Evolutionary conservation across 2,113 vertebrate genomes (phyloP).

Genomic region (Pollachius pollachius): DNA sequence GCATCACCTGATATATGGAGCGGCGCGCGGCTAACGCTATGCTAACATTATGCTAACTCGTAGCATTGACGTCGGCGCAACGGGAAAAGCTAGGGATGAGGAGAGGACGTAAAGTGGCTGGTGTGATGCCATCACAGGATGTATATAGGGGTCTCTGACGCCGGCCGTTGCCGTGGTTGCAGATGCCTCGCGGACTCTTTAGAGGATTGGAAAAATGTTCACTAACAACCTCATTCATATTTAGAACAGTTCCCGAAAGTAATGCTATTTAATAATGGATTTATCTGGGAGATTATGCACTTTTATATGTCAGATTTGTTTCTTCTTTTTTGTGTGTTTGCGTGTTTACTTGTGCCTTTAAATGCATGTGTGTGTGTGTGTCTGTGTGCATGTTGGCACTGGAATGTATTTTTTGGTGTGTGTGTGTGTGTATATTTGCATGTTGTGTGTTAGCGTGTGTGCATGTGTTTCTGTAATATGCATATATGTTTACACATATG

Average conservation of each 20-base stretch:
- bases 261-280: too few species aligned
- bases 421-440: background rate
- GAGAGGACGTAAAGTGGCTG: slow-evolving; percentile 16
- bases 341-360: background rate
- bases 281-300: slow-evolving; percentile 3
- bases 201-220: background rate
- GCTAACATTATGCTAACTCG: too few species aligned
- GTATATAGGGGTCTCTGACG: background rate
- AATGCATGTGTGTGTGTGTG: background rate
- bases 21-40: too few species aligned
- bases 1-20: slow-evolving; percentile 45
- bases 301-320: slow-evolving; percentile 10
- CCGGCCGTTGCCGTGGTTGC: background rate
- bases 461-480: background rate
- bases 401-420: background rate
- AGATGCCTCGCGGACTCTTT: background rate
- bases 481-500: background rate
- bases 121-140: slow-evolving; percentile 15
- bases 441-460: background rate
- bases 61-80: slow-evolving; percentile 3
- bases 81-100: slow-evolving; percentile 25
- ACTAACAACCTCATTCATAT: background rate
- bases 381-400: background rate
- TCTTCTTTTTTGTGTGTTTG: slow-evolving; percentile 12
- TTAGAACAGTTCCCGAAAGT: too few species aligned